Conservation (phyloP, 2,888 invertebrate genomes). For the Cephalotes varians region DNA sequence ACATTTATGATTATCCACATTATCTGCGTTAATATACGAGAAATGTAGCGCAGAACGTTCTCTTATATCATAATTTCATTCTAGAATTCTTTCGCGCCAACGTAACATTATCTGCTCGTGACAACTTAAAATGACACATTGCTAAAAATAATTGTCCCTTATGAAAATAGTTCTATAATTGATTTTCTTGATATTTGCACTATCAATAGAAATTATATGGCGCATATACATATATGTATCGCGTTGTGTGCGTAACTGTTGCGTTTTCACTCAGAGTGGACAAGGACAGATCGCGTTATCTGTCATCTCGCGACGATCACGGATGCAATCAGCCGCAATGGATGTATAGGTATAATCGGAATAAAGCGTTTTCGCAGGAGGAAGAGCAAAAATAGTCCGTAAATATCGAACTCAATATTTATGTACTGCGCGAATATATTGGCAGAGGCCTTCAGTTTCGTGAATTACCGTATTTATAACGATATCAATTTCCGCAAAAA, state of each 20-base stretch:
- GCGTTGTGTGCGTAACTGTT: neutral
- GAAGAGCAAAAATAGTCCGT: conserved; percentile 27
- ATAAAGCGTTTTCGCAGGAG: neutral
- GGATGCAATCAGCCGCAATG: neutral
- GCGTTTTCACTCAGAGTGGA: neutral
- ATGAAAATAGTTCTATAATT: conserved; percentile 39
- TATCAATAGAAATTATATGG: conserved; percentile 13
- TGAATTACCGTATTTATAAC: conserved; percentile 6
- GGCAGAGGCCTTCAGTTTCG: neutral
- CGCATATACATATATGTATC: neutral
- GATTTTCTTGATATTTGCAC: neutral
- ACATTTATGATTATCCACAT: conserved; percentile 40
- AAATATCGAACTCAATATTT: conserved; percentile 24
- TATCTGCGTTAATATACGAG: neutral
- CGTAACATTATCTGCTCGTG: neutral
- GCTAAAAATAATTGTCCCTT: conserved; percentile 35
- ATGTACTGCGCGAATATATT: neutral
- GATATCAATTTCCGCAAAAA: neutral
- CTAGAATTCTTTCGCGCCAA: neutral
- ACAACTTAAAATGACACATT: conserved; percentile 13
- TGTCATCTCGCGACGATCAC: neutral
- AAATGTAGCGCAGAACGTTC: conserved; percentile 14
- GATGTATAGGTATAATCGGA: neutral
- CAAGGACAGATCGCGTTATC: neutral
- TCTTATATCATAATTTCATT: conserved; percentile 17